Conservation (phyloP, 2,113 vertebrate species). For the Pipa parva region DNA sequence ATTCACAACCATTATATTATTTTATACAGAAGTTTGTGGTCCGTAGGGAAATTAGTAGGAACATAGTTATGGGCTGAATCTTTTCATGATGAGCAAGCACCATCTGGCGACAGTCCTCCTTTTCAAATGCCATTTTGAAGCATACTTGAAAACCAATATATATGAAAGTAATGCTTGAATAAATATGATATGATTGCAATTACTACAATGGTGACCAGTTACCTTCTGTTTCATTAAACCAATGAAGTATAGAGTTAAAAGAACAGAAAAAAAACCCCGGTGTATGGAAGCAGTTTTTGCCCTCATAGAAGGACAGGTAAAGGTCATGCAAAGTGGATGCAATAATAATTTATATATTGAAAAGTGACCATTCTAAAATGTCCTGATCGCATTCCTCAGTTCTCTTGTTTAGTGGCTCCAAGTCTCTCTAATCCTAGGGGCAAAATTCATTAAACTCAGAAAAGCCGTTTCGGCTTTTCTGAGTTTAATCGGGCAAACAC, state of each 20-base stretch:
- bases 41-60: conserved; percentile 37
- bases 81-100: conserved; percentile 42
- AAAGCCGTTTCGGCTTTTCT: too few relatives aligned
- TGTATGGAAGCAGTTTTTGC: too few relatives aligned
- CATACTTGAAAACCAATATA: conserved; percentile 36
- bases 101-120: conserved; percentile 38
- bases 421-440: too few relatives aligned
- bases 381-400: too few relatives aligned
- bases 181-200: conserved; percentile 31
- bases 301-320: too few relatives aligned
- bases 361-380: too few relatives aligned
- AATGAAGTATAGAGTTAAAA: conserved; percentile 1
- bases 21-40: conserved; percentile 35
- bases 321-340: too few relatives aligned
- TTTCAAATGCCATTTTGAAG: conserved; percentile 37
- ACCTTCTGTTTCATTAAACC: conserved; percentile 17
- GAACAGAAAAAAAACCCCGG: background rate
- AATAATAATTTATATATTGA: too few relatives aligned
- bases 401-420: too few relatives aligned
- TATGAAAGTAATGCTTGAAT: conserved; percentile 30
- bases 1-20: conserved; percentile 36
- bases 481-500: too few relatives aligned
- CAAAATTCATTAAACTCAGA: too few relatives aligned
- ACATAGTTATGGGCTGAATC: conserved; percentile 34
- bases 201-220: conserved; percentile 2